Evolutionary conservation across 1,140 invertebrate species (phyloP).

Genomic region (Scylla paramamosain): DNA sequence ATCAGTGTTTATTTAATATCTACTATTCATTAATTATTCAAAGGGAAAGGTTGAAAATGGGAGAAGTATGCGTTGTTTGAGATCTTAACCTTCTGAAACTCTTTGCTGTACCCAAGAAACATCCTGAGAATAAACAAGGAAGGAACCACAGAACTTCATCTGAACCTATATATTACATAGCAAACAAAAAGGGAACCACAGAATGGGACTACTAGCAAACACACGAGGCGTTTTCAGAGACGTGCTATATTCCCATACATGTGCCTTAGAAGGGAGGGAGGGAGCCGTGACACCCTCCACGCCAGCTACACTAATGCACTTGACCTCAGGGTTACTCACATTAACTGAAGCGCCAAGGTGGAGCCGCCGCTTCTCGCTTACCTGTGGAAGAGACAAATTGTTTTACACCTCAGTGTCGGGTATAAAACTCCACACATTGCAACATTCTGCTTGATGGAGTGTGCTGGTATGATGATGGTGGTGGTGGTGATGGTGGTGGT

Average conservation of each 20-base stretch:
- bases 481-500: neutral
- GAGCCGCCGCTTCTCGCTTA: neutral
- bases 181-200: too few species aligned
- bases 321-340: conserved; percentile 13
- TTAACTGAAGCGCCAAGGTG: neutral
- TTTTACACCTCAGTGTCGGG: neutral
- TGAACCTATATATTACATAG: too few species aligned
- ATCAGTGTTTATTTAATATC: too few species aligned
- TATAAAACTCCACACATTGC: neutral
- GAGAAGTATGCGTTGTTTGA: too few species aligned
- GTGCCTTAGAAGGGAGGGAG: neutral
- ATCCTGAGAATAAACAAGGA: too few species aligned
- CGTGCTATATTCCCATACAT: neutral
- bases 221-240: neutral
- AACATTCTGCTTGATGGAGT: neutral
- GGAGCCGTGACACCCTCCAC: neutral
- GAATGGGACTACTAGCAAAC: too few species aligned
- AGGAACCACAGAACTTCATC: too few species aligned
- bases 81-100: too few species aligned
- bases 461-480: neutral
- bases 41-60: too few species aligned
- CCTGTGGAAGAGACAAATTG: neutral
- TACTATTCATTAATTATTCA: too few species aligned
- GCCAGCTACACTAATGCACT: neutral
- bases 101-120: too few species aligned